Evolutionary conservation across 92 coral and sea anemone genomes (phyloP), one percentile per base, ranked within the genome.

Genomic region (Parazoanthus swiftii): DNA sequence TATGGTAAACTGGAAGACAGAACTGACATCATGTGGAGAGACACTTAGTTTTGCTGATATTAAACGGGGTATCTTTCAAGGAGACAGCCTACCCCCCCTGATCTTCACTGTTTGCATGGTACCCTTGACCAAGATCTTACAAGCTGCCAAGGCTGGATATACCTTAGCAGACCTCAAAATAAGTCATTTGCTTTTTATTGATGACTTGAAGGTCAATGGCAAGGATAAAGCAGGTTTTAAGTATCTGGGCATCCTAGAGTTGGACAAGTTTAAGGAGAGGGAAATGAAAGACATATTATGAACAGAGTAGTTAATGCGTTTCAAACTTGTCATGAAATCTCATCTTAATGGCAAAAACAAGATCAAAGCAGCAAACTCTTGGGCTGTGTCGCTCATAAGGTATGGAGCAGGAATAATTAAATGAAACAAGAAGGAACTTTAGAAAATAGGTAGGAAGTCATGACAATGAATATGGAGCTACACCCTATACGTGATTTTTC

Each of bases 1-100:
- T 10, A 92, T 90, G 92, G 18, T 6, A 43, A 81, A 43, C 46
- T 92, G 90, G 92, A 89, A 81, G 43, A 86, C 90, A 20, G 71
- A 82, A 63, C 33, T 29, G 33, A 29, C 33, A 29, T 29, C 75
- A 14, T 63, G 75, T 58, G 75, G 75, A 58, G 86, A 82, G 86
- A 63, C 51, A 82, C 75, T 81, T 35, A 36, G 86, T 21, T 82
- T 63, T 25, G 86, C 35, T 82, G 50, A 82, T 35, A 82, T 63
- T 63, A 82, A 70, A 82, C 76, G 75, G 29, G 74, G 86, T 82
- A 82, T 82, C 86, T 82, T 82, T 35, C 86, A 82, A 82, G 86
- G 86, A 63, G 86, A 82, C 86, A 63, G 86, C 86, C 51, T 58
- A 18, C 35, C 86, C 76, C 76, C 86, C 58, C 86, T 59, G 35